Percentiles rank a stretch among this genome's conserved stretches.
phyloP scores from a whole-genome alignment of 2,113 vertebrate species.

The Tenrec ecaudatus region DNA sequence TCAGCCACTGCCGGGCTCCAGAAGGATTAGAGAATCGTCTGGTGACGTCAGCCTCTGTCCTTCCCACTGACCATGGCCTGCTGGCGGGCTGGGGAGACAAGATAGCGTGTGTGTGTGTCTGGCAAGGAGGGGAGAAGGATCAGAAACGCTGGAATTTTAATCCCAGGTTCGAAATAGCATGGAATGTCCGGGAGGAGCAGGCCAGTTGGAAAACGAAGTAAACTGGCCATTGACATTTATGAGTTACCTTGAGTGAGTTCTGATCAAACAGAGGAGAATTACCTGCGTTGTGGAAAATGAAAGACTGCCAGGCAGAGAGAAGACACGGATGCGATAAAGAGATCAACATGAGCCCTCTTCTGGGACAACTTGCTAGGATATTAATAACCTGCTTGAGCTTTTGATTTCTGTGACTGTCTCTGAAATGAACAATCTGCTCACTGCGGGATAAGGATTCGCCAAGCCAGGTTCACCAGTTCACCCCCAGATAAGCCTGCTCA shows the following conservation, averaged over 20 bases:
- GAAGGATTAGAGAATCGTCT: slow-evolving; percentile 21
- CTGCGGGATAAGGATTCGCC: slow-evolving; percentile 65
- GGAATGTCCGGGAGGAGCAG: slow-evolving; percentile 47
- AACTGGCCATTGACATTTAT: slow-evolving; percentile 60
- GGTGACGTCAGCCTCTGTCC: slow-evolving; percentile 9
- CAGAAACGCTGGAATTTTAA: slow-evolving; percentile 17
- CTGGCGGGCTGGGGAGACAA: not conserved
- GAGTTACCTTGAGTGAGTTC: slow-evolving; percentile 57
- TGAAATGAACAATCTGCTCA: slow-evolving; percentile 6
- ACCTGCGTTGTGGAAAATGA: slow-evolving; percentile 80
- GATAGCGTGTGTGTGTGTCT: not conserved
- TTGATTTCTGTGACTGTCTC: slow-evolving; percentile 78
- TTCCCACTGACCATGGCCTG: slow-evolving; percentile 7
- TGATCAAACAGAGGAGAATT: slow-evolving; percentile 76
- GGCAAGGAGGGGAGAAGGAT: not conserved
- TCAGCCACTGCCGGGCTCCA: slow-evolving; percentile 62
- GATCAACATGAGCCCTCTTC: slow-evolving; percentile 74
- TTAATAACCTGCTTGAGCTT: slow-evolving; percentile 79
- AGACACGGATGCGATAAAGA: slow-evolving; percentile 80
- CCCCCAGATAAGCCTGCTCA: not conserved
- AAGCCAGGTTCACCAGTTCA: not conserved
- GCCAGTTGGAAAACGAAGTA: not conserved
- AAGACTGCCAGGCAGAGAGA: slow-evolving; percentile 57
- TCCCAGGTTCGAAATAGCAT: slow-evolving; percentile 33
- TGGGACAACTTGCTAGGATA: slow-evolving; percentile 76